Conservation (phyloP, 2,113 vertebrate genomes). For the Macquaria australasica region DNA sequence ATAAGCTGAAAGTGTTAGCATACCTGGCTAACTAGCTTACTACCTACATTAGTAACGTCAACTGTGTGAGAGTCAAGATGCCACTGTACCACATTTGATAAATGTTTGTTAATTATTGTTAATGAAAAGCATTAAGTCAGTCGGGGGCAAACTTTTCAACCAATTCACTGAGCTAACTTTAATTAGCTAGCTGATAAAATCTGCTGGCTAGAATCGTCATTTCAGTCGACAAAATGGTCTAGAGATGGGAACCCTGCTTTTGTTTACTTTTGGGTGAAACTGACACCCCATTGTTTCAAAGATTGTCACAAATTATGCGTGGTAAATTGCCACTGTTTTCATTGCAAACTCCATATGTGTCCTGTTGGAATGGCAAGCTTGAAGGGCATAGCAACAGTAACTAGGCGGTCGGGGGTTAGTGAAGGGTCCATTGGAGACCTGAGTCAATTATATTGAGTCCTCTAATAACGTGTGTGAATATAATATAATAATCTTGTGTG, state of each 20-base stretch:
- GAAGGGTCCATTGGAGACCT: background rate
- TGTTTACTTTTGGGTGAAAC: background rate
- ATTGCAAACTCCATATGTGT: background rate
- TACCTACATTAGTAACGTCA: background rate
- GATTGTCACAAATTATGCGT: background rate
- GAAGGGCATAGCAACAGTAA: background rate
- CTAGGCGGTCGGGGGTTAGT: accelerated
- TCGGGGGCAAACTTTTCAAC: background rate
- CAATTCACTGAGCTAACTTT: background rate
- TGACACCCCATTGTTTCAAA: background rate
- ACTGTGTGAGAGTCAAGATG: background rate
- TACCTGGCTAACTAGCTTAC: background rate
- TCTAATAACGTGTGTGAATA: background rate
- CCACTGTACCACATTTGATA: background rate
- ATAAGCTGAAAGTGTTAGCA: background rate
- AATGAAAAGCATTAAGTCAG: background rate
- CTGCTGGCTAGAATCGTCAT: background rate
- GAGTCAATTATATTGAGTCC: background rate
- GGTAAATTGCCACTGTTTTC: background rate
- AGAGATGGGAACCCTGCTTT: background rate
- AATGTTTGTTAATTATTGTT: background rate
- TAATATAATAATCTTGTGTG: too few species aligned
- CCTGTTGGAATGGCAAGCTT: background rate
- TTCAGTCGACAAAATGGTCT: background rate
- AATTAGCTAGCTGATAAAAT: constrained; percentile 2